phyloP scores from a whole-genome alignment of 2,797 vertebrate genomes.

The Tarsius wallacei region DNA sequence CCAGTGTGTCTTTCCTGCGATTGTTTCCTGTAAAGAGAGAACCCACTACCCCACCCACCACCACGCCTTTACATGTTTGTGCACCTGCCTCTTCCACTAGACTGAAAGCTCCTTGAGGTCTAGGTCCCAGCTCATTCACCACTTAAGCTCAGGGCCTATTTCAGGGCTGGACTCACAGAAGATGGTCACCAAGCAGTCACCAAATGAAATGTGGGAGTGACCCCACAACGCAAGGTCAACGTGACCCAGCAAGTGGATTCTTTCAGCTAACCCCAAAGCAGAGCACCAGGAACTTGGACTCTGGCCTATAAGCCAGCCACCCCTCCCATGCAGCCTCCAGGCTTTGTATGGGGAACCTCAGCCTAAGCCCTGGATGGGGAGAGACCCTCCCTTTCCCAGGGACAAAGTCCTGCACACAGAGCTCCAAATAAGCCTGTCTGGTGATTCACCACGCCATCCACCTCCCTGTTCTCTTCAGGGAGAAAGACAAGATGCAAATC shows the following conservation, averaged over 20 bases:
- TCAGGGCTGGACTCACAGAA: neutral
- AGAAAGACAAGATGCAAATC: conserved; percentile 1
- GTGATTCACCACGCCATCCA: neutral
- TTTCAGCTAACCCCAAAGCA: neutral
- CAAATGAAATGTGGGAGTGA: neutral
- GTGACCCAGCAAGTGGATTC: neutral
- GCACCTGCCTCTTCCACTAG: neutral
- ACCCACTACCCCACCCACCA: neutral
- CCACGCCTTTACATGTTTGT: neutral
- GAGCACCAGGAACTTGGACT: neutral
- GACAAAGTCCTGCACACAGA: too few relatives aligned
- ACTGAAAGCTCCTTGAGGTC: neutral
- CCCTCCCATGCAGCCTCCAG: neutral
- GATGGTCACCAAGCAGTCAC: neutral
- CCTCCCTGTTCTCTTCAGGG: neutral
- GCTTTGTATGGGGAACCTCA: neutral
- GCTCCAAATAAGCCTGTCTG: too few relatives aligned
- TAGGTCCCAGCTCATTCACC: neutral
- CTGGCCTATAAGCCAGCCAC: neutral
- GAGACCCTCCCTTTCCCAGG: neutral
- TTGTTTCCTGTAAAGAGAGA: neutral
- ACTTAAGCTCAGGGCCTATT: neutral
- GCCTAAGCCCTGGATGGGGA: neutral
- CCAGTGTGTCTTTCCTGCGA: neutral
- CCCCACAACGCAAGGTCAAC: neutral